Conservation (phyloP, 2,888 invertebrate species). For the Pseudococcus longispinus region DNA sequence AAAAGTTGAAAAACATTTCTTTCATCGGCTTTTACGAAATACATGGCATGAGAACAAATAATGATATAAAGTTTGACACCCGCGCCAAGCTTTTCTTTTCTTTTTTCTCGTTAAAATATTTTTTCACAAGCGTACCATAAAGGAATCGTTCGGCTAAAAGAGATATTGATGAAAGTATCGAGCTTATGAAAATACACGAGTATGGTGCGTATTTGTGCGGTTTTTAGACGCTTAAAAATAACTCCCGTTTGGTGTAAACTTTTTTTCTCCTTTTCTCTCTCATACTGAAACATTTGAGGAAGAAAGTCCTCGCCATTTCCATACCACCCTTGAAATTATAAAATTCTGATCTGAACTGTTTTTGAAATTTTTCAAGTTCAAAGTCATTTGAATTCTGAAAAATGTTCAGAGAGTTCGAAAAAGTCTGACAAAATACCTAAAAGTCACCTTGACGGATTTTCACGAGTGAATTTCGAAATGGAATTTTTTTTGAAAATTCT, state of each 20-base stretch:
- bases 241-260: not conserved
- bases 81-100: not conserved
- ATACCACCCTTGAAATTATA: no score
- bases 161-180: not conserved
- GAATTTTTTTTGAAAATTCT: no score
- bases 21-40: not conserved
- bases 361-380: no score
- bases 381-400: no score
- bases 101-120: constrained; percentile 1
- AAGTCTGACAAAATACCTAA: no score
- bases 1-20: not conserved
- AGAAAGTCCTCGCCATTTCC: no score
- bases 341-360: no score
- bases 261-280: not conserved
- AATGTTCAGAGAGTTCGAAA: no score
- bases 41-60: not conserved
- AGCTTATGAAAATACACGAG: not conserved
- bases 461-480: no score
- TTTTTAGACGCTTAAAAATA: not conserved
- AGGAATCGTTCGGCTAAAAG: not conserved
- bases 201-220: not conserved
- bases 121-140: not conserved
- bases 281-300: not conserved
- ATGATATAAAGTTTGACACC: not conserved
- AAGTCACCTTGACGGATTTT: no score